Evolutionary conservation across 2,113 vertebrate species (phyloP), one percentile per base, ranked within the genome.

Genomic region (Puma concolor): DNA sequence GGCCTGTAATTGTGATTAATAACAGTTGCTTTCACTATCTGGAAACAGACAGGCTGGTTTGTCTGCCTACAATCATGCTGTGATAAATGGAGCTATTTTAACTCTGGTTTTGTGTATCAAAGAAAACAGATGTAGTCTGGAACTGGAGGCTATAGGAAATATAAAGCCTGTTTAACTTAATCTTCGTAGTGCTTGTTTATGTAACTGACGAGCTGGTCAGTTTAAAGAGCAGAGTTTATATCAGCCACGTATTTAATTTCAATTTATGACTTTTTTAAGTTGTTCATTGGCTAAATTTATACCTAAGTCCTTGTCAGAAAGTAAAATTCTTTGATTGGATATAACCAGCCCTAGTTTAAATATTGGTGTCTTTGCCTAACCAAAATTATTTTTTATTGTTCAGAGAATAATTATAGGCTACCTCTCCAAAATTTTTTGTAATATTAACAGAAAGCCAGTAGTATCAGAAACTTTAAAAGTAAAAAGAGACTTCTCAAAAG

Each of bases 1-100:
- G 98, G 98, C 98, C 99, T 99, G 99, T 99, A 99, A 99, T 99
- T 99, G 99, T 99, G 99, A 99, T 99, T 99, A 99, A 99, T 99
- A 99, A 99, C 99, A 97, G 99, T 98, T 99, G 99, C 99, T 99
- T 99, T 99, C 97, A 97, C 99, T 99, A 99, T 99, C 99, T 99
- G 98, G 99, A 99, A 99, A 98, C 99, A 99, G 99, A 99, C 99
- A 99, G 99, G 97, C 99, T 99, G 98, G 99, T 99, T 99, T 99
- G 99, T 99, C 99, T 99, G 99, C 99, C 98, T 99, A 99, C 99
- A 99, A 99, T 99, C 99, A 99, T 99, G 96, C 98, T 98, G 99
- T 99, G 99, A 99, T 99, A 99, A 99, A 99, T 99, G 99, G 99
- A 99, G 99, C 99, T 99, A 98, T 99, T 99, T 99, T 99, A 99